phyloP scores from a whole-genome alignment of 2,888 invertebrate genomes.

The Eristalis pertinax region DNA sequence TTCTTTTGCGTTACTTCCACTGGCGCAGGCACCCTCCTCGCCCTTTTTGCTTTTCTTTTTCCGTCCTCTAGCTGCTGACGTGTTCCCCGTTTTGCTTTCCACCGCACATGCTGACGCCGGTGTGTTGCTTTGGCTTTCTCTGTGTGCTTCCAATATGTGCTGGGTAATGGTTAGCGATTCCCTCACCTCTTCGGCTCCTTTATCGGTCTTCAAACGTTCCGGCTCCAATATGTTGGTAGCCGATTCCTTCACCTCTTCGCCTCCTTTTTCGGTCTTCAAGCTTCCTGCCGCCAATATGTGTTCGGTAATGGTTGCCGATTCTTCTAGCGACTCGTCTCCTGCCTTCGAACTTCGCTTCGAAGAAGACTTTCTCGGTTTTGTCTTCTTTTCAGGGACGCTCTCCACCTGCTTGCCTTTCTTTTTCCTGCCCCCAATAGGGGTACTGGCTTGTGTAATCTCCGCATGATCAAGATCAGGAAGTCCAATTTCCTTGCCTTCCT shows the following conservation, averaged over 20 bases:
- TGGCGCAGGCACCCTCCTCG: neutral
- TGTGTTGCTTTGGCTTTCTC: neutral
- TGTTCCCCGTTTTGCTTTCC: neutral
- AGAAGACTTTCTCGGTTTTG: neutral
- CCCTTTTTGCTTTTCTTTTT: neutral
- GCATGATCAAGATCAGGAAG: neutral
- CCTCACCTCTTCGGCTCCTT: neutral
- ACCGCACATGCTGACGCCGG: neutral
- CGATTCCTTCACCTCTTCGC: neutral
- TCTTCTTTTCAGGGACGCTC: neutral
- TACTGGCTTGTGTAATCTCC: neutral
- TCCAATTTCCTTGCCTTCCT: neutral
- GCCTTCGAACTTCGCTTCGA: neutral
- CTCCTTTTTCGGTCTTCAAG: neutral
- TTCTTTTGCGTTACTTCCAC: neutral
- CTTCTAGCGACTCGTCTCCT: neutral
- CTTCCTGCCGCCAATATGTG: too few relatives aligned
- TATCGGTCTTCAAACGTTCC: neutral
- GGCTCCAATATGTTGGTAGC: neutral
- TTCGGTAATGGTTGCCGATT: neutral
- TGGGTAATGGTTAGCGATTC: neutral
- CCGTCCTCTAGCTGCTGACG: neutral
- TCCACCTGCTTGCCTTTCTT: neutral
- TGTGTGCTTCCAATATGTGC: neutral
- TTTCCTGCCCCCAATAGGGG: neutral